Base-by-base conservation (phyloP, 53 echinoderm and acorn worm species). In the Patiria pectinifera region DNA sequence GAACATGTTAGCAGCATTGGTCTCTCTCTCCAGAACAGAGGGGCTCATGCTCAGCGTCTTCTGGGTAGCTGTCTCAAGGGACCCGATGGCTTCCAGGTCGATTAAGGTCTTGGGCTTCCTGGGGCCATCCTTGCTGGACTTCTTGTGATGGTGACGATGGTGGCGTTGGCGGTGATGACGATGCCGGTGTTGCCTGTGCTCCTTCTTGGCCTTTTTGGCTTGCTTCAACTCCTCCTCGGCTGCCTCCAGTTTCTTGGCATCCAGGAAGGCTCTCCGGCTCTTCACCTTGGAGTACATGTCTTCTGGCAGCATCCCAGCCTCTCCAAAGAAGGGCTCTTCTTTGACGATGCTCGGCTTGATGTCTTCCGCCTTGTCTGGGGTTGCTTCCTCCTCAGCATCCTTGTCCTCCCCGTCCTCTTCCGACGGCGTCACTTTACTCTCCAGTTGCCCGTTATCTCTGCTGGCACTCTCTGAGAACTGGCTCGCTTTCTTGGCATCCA, bases 231-330 rank as follows among this genome's bases (percentile, higher is more conserved):
- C 83, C 35, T 94, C 86, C 44, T 92, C 72, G 72, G 89, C 94
- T 21, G 92, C 87, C 80, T 95, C 92, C 19, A 95, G 89, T 77
- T 91, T 94, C 81, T 94, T 97, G 48, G 97, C 97, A 88, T 97
- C 97, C 43, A 97, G 82, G 12, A 89, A 91, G 18, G 97, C 97
- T 63, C 97, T 91, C 44, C 97, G 87, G 83, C 95, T 96, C 80
- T 97, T 97, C 19, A 97, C 97, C 97, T 97, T 97, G 35, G 97
- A 97, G 85, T 97, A 97, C 97, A 97, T 97, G 80, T 97, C 97
- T 2, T 87, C 93, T 4, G 89, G 63, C 3, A 80, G 62, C 63
- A 22, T 89, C 80, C 47, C 81, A 12, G 45, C 89, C 1, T 89
- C 89, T 69, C 89, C 89, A 11, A 66, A 23, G 23, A 11, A 69